Conservation (phyloP, 2,113 vertebrate species). For the Okapia johnstoni region DNA sequence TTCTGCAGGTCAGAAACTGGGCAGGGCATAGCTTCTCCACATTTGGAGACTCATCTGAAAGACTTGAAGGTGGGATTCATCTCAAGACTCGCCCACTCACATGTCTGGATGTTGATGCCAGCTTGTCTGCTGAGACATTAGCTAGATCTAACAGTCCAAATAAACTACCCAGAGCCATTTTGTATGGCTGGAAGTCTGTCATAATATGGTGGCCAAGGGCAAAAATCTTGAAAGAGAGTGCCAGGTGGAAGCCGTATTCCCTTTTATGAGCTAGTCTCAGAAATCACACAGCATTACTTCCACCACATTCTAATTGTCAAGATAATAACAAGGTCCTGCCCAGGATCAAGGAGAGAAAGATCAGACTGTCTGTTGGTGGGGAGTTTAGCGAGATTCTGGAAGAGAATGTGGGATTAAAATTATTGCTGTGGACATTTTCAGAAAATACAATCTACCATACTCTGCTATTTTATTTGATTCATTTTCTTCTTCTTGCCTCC, state of each 20-base stretch:
- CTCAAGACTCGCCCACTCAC: not conserved
- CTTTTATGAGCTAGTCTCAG: not conserved
- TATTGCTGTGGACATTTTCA: not conserved
- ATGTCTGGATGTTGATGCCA: not conserved
- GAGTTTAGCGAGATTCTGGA: not conserved
- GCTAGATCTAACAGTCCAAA: not conserved
- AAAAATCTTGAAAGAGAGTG: not conserved
- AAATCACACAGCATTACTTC: not conserved
- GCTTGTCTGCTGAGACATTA: not conserved
- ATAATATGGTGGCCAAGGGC: not conserved
- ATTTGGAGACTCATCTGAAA: not conserved
- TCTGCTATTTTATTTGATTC: not conserved
- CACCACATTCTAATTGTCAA: not conserved
- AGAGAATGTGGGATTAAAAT: not conserved
- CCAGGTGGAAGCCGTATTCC: not conserved
- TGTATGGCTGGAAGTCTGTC: not conserved
- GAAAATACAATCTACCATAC: not conserved
- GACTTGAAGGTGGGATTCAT: not conserved
- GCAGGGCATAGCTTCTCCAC: fast-evolving
- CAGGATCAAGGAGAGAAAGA: not conserved
- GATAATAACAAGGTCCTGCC: not conserved
- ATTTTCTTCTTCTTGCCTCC: not conserved
- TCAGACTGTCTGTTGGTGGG: not conserved
- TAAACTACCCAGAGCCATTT: not conserved
- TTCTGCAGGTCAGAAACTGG: not conserved